These are phyloP conservation scores for Champsocephalus esox DNA, from an alignment of 2,797 vertebrate genomes.

Conservation along the genomic window DNA sequence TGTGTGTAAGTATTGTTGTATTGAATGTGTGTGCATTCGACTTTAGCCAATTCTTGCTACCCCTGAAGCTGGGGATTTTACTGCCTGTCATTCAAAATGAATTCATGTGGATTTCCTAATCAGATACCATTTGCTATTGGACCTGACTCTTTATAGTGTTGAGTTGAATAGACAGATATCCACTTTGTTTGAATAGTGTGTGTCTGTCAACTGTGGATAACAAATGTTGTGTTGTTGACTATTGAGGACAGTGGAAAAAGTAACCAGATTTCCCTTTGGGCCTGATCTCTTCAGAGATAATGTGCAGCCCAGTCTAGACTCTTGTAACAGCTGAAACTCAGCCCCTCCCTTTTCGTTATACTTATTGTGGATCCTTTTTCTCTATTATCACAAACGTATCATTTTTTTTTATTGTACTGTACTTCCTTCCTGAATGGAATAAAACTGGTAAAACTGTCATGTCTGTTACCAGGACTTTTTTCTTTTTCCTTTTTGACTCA, in stretches of 20 bases:
- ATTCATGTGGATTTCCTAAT: background rate
- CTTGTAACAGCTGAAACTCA: background rate
- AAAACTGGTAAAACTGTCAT: background rate
- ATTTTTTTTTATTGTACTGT: background rate
- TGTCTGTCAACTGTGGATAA: background rate
- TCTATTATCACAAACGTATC: constrained; percentile 3
- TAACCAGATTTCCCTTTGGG: constrained; percentile 25
- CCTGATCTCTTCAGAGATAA: constrained; percentile 23
- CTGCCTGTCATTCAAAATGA: background rate
- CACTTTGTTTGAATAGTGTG: background rate
- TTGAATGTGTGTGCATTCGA: background rate
- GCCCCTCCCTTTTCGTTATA: background rate
- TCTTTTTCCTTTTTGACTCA: constrained; percentile 9
- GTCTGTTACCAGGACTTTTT: constrained; percentile 16
- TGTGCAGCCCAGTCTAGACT: background rate
- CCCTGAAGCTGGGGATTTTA: background rate
- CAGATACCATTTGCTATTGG: rapidly evolving
- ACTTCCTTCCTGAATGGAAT: background rate
- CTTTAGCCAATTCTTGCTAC: background rate
- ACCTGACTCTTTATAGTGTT: background rate
- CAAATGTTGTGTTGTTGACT: constrained; percentile 16
- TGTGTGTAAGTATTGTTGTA: background rate
- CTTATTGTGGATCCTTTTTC: background rate
- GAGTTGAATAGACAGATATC: background rate
- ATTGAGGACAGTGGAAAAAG: constrained; percentile 9